Percentiles rank a stretch among this genome's conserved stretches.
These are phyloP conservation scores for Pristis pectinata DNA, from an alignment of 2,797 vertebrate genomes.

Conservation along the genomic window DNA sequence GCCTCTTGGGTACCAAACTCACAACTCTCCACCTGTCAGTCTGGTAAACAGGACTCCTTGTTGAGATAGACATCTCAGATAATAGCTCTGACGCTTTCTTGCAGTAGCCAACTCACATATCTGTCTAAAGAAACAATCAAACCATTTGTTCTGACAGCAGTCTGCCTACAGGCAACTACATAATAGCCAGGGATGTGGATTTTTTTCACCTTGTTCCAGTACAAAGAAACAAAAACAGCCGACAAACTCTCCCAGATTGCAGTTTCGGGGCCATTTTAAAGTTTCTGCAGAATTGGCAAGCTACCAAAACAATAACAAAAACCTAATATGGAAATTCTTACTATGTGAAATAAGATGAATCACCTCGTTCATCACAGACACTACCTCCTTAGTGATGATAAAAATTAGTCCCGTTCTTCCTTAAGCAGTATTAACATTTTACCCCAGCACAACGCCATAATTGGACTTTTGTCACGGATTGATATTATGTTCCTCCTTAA, in stretches of 20 bases:
- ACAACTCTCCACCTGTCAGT: conserved; percentile 32
- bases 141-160: conserved; percentile 35
- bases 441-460: neutral
- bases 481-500: neutral
- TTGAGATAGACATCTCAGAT: conserved; percentile 32
- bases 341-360: neutral
- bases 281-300: conserved; percentile 21
- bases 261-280: neutral
- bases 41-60: conserved; percentile 29
- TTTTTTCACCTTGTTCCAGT: conserved; percentile 25
- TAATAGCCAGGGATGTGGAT: conserved; percentile 25
- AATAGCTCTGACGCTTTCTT: conserved; percentile 35
- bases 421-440: neutral
- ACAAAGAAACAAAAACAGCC: conserved; percentile 15
- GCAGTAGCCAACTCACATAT: conserved; percentile 35
- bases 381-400: neutral
- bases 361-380: neutral
- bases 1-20: conserved; percentile 27
- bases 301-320: conserved; percentile 5
- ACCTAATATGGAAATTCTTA: neutral
- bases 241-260: conserved; percentile 28
- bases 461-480: neutral
- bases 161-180: conserved; percentile 35
- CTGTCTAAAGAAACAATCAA: conserved; percentile 32
- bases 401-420: neutral